phyloP scores from a whole-genome alignment of 53 echinoderm and acorn worm species.

The Arbacia lixula region DNA sequence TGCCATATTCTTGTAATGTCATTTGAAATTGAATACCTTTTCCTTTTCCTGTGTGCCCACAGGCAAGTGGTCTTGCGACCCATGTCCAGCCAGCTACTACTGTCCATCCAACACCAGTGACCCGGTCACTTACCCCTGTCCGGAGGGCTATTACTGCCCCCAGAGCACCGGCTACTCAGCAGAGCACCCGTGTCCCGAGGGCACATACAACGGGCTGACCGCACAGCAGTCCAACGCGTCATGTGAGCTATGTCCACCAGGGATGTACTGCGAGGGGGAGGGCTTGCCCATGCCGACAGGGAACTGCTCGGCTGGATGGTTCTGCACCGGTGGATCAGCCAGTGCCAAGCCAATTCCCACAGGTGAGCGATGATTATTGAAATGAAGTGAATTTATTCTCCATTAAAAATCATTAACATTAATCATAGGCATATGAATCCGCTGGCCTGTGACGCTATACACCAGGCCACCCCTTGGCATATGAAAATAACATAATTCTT shows the following conservation, averaged over 20 bases:
- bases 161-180: conserved; percentile 69
- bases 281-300: conserved; percentile 86
- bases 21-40: background rate
- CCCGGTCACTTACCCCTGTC: conserved; percentile 84
- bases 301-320: conserved; percentile 97
- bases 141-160: conserved; percentile 89
- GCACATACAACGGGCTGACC: conserved; percentile 85
- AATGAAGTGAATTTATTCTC: background rate
- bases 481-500: too few species aligned
- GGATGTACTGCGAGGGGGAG: conserved; percentile 94
- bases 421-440: too few species aligned
- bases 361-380: too few species aligned
- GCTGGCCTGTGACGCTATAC: too few species aligned
- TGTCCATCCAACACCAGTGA: conserved; percentile 97
- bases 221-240: conserved; percentile 87
- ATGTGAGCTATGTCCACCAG: conserved; percentile 96
- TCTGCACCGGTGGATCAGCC: conserved; percentile 88
- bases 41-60: background rate
- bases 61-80: conserved; percentile 64
- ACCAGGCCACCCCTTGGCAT: too few species aligned
- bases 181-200: conserved; percentile 90
- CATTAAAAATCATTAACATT: background rate
- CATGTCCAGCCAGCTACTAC: conserved; percentile 80
- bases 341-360: conserved; percentile 76
- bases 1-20: too few species aligned